Evolutionary conservation across 2,113 vertebrate genomes (phyloP), one percentile per base, ranked within the genome.

Genomic region (Pantherophis guttatus): DNA sequence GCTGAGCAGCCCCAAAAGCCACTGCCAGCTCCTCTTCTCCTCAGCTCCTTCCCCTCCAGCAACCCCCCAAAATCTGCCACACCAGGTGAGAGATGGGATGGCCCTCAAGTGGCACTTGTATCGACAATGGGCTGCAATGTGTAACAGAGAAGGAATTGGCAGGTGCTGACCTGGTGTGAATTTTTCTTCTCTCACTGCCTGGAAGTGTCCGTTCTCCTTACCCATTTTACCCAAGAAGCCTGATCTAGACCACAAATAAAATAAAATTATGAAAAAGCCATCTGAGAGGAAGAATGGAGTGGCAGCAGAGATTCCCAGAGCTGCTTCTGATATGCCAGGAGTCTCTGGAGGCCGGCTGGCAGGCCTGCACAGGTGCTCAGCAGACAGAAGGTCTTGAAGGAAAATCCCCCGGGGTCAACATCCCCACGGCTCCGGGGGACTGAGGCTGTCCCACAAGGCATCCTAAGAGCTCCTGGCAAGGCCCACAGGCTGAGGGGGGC

Each of bases 1-100:
- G 24, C 26, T 29, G 26, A 65, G 59, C 59, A 65, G 26, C 26
- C 59, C 26, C 26, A 26, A 65, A 62, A 65, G 26, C 94, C 87
- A 96, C 96, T 96, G 96, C 96, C 97, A 95, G 96, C 39, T 44
- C 39, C 39, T 96, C 96, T 96, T 97, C 96, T 93, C 94, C 54
- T 57, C 50, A 94, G 93, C 95, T 90, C 93, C 92, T 93, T 95
- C 93, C 97, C 96, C 65, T 29, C 94, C 96, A 94, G 91, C 96
- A 93, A 96, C 94, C 52, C 26, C 97, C 96, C 97, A 98, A 98
- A 98, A 98, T 98, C 98, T 98, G 98, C 97, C 92, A 96, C 95
- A 98, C 97, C 97, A 98, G 98, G 98, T 98, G 97, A 97, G 97
- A 98, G 98, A 98, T 98, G 98, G 98, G 98, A 98, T 98, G 98